Evolutionary conservation across 2,888 invertebrate species (phyloP), one percentile per base, ranked within the genome.

Genomic region (Caenorhabditis sulstoni): DNA sequence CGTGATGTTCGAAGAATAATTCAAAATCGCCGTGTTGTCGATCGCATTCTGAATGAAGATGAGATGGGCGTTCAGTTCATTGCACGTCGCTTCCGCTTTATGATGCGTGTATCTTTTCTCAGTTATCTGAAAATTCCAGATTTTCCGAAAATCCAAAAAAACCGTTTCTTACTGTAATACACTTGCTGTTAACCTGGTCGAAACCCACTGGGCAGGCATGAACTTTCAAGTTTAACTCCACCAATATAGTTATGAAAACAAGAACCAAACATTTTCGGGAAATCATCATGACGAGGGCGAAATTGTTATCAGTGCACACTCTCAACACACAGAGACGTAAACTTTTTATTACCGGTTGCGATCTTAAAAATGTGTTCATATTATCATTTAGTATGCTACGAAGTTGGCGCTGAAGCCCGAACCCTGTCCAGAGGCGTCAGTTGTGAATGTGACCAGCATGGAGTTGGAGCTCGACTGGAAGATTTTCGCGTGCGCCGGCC

Each of bases 321-420:
- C 2, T n/a, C 3, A 41, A 41, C 20, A 45, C 44, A 16, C 37
- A 37, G 39, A 52, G 16, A 44, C 9, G 35, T 41, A 8, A 58
- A 16, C 12, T 8, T 50, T 57, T 68, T 61, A 68, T 68, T 11
- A 68, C 67, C 67, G 52, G 68, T 61, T 35, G 18, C 7, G 14
- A 29, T 20, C n/a, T 11, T n/a, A 23, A 11, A 12, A 20, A 35
- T 41, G 8, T 50, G 16, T 67, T 50, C 70, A 65, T 50, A 45
- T 12, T 41, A 14, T 11, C 4, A 14, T 14, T 14, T 41, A 41
- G 41, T 41, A 41, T 41, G 71, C 71, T 9, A 14, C 49, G 41
- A 79, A 79, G 29, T 45, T 73, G 4, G 67, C 79, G 41, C 62
- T 73, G 52, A 73, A 79, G 50, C 79, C 79, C 3, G 73, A 61